These are phyloP conservation scores for Drosophila sucinea DNA, from an alignment of 1,140 invertebrate species.

Conservation along the genomic window DNA sequence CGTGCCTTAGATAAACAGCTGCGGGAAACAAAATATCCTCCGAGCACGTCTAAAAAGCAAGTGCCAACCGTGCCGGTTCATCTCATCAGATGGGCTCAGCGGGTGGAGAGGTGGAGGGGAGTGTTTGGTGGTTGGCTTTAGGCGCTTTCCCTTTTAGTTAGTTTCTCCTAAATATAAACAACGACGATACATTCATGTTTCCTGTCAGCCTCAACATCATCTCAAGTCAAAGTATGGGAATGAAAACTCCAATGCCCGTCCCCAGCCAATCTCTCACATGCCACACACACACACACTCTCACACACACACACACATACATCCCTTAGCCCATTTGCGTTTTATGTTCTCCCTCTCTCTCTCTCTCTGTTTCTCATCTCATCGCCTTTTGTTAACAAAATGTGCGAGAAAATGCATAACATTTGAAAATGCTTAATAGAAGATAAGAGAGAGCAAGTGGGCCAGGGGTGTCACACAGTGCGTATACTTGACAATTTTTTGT, in stretches of 20 bases:
- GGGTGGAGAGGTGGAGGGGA: no score
- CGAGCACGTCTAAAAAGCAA: neutral
- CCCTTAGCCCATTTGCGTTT: conserved; percentile 25
- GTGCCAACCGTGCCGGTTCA: neutral
- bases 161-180: conserved; percentile 7
- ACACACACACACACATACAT: neutral
- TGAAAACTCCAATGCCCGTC: neutral
- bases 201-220: conserved; percentile 39
- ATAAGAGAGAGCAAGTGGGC: conserved; percentile 33
- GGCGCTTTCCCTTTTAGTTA: conserved; percentile 18
- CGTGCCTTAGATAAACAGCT: conserved; percentile 65
- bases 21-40: neutral
- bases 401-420: conserved; percentile 70
- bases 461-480: conserved; percentile 44
- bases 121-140: conserved; percentile 35
- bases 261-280: neutral
- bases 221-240: neutral
- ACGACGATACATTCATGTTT: conserved; percentile 49
- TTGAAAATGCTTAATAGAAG: conserved; percentile 67
- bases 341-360: conserved; percentile 54
- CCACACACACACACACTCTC: conserved; percentile 24
- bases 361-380: conserved; percentile 30
- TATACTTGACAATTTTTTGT: conserved; percentile 49
- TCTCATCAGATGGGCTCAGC: neutral
- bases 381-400: conserved; percentile 65